Evolutionary conservation across 2,888 invertebrate species (phyloP).

Genomic region (Mamestra brassicae): DNA sequence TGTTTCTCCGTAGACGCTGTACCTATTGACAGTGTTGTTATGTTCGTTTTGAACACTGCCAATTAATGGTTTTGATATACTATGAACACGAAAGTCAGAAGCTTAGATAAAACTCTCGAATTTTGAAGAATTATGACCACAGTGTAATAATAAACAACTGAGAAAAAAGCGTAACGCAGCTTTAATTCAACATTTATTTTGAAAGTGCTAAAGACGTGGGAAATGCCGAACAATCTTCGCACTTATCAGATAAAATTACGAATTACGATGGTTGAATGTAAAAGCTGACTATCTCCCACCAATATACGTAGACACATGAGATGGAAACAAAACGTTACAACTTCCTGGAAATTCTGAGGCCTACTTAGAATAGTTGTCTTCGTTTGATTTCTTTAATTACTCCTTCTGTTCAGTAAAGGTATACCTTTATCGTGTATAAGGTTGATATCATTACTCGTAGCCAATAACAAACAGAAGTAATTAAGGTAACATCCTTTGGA

Average conservation of each 20-base stretch:
- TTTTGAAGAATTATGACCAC: neutral
- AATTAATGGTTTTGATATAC: neutral
- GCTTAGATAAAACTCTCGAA: neutral
- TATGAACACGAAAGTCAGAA: no score
- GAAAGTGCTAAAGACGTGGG: slow-evolving; percentile 62
- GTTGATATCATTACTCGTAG: no score
- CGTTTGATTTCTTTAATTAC: neutral
- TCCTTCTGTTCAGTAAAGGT: neutral
- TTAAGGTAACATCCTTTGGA: no score
- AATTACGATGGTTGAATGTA: slow-evolving; percentile 39
- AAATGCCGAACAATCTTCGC: slow-evolving; percentile 55
- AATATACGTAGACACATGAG: neutral
- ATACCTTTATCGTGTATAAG: no score
- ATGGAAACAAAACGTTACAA: neutral
- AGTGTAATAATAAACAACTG: neutral
- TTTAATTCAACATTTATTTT: slow-evolving; percentile 47
- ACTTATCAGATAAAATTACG: slow-evolving; percentile 48
- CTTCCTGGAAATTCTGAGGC: neutral
- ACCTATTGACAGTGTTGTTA: neutral
- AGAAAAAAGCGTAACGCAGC: slow-evolving; percentile 45
- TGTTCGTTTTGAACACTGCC: neutral
- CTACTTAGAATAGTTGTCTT: neutral
- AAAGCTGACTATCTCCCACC: slow-evolving; percentile 16
- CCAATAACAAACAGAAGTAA: no score
- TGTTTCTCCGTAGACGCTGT: slow-evolving; percentile 21